Evolutionary conservation across 1,140 invertebrate genomes (phyloP), one percentile per base, ranked within the genome.

Genomic region (Listronotus bonariensis): DNA sequence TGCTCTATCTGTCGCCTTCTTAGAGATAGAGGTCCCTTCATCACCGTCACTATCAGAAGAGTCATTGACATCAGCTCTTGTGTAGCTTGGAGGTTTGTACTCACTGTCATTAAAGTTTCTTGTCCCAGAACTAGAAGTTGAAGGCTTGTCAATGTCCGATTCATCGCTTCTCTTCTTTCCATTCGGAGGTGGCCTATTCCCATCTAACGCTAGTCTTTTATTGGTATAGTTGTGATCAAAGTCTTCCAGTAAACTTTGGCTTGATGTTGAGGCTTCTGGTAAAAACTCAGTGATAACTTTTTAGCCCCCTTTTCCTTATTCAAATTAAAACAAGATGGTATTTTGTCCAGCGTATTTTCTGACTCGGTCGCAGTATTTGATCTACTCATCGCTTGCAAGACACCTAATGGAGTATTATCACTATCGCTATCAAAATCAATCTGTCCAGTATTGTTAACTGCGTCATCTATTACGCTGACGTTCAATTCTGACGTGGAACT

Each of bases 401-500:
- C 59, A 41, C 60, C 65, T 10, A 71, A 34, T 14, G 69, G 71
- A 14, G 54, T 69, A 41, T 70, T 67, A 40, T 71, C 72, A 40
- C 60, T 68, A 34, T 68, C 66, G 36, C 71, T 74, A 18, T 69
- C 70, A 32, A 63, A 60, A 12, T 63, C 46, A 17, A 41, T 36
- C 40, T 9, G 31, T 11, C 36, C 10, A 8, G 11, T 41, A 36
- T 51, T 51, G 10, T 69, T 63, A 6, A 46, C 72, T 8, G n/a
- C n/a, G 8, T 8, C 26, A 45, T 73, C 72, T 55, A 72, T 69
- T n/a, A 73, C 73, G 17, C 74, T 71, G 20, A 73, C 72, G 7
- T 76, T 73, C n/a, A 74, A 72, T 0, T 72, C 69, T 40, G 76
- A 79, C 18, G 82, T 75, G 1, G 72, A 76, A 38, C 73, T 74